phyloP scores from a whole-genome alignment of 2,888 invertebrate species.

The Tyria jacobaeae region DNA sequence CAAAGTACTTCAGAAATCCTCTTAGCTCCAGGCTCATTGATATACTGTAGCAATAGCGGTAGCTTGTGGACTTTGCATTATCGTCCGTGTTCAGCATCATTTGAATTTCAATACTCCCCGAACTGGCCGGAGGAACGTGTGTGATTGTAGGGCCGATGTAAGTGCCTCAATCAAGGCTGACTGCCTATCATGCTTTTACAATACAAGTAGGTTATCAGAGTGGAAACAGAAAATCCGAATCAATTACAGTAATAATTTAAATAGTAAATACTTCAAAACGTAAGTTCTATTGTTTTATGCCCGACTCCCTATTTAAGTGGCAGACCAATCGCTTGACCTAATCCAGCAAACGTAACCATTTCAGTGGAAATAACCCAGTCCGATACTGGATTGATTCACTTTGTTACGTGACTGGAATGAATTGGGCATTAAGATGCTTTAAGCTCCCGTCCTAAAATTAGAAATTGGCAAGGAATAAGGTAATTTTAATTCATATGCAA shows the following conservation, averaged over 20 bases:
- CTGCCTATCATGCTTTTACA: not conserved
- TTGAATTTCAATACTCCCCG: slow-evolving; percentile 65
- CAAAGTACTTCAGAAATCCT: slow-evolving; percentile 45
- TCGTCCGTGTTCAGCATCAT: slow-evolving; percentile 57
- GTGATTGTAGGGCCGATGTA: slow-evolving; percentile 1
- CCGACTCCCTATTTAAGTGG: no score
- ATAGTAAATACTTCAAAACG: no score
- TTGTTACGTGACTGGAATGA: no score
- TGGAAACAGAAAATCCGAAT: not conserved
- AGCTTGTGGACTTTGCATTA: slow-evolving; percentile 58
- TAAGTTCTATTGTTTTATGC: no score
- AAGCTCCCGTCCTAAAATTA: no score
- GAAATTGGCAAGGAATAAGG: no score
- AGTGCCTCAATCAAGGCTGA: slow-evolving; percentile 1
- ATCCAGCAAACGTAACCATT: no score
- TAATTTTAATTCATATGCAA: no score
- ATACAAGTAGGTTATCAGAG: not conserved
- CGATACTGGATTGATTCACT: no score
- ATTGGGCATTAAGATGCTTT: no score
- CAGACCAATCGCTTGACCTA: no score
- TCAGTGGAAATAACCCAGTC: no score
- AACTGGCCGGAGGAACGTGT: slow-evolving; percentile 18
- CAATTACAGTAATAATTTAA: not conserved
- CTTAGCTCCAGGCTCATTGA: slow-evolving; percentile 55
- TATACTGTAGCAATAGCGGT: slow-evolving; percentile 65